A percentile compares a stretch with the other conserved stretches of the same genome.
Conservation (phyloP, 1,140 invertebrate species). For the Andrena cerasifolii region DNA sequence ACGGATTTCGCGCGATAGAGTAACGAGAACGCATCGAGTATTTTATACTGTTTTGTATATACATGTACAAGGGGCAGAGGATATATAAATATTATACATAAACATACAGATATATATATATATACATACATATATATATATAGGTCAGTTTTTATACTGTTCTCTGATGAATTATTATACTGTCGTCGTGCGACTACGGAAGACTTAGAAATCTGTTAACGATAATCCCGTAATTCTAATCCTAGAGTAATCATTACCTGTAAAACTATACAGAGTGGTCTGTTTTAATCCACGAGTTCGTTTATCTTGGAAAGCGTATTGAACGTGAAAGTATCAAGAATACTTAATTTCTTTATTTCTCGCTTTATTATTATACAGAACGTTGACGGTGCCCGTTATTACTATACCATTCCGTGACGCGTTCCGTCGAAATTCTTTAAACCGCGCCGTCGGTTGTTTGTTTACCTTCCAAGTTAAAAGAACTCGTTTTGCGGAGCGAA, state of each 20-base stretch:
- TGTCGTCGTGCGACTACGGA: not conserved
- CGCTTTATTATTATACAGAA: no score
- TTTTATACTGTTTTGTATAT: constrained; percentile 67
- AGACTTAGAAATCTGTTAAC: constrained; percentile 29
- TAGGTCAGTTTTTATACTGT: constrained; percentile 24
- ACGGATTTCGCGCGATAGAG: constrained; percentile 9
- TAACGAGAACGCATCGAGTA: constrained; percentile 23
- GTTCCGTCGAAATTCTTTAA: no score
- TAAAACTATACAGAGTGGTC: constrained; percentile 26
- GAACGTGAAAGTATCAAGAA: no score
- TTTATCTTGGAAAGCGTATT: no score
- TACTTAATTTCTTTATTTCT: no score
- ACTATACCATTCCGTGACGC: no score
- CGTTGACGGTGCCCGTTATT: no score
- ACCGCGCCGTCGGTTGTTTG: no score
- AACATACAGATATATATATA: not conserved
- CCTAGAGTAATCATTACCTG: constrained; percentile 33
- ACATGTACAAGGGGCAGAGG: constrained; percentile 21
- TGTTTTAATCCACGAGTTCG: not conserved
- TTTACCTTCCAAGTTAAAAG: not conserved
- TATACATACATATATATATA: constrained; percentile 2
- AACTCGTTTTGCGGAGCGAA: not conserved
- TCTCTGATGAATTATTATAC: not conserved
- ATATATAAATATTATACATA: not conserved
- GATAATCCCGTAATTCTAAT: constrained; percentile 32